phyloP scores from a whole-genome alignment of 2,797 vertebrate genomes.

The Macroramphosus scolopax region DNA sequence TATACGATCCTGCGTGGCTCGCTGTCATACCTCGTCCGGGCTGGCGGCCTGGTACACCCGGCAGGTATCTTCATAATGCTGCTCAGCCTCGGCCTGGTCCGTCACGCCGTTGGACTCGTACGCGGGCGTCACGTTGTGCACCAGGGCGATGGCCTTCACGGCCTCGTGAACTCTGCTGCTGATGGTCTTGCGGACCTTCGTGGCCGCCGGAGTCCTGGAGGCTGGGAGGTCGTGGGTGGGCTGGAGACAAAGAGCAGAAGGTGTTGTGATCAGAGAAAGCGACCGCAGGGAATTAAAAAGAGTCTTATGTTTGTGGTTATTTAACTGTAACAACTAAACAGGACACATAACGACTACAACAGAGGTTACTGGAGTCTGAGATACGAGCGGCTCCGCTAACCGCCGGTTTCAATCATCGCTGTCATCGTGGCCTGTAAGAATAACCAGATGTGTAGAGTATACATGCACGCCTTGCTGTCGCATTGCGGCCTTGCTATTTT shows the following conservation, averaged over 20 bases:
- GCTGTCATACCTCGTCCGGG: constrained; percentile 88
- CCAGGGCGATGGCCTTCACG: constrained; percentile 94
- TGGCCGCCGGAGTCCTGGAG: constrained; percentile 84
- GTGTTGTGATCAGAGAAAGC: not conserved
- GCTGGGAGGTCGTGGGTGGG: constrained; percentile 86
- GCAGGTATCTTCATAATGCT: constrained; percentile 95
- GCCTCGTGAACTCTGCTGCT: constrained; percentile 95
- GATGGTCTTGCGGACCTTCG: constrained; percentile 95
- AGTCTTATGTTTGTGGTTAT: no score
- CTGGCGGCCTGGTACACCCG: constrained; percentile 97
- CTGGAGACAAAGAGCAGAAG: constrained; percentile 59
- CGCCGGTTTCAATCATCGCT: constrained; percentile 1
- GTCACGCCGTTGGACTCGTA: constrained; percentile 95
- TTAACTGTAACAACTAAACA: no score
- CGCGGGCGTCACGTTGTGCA: constrained; percentile 95
- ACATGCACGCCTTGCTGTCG: constrained; percentile 69
- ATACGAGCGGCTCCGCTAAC: constrained; percentile 7
- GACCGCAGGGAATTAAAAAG: not conserved
- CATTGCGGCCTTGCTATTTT: constrained; percentile 86
- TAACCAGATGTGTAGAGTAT: constrained; percentile 83
- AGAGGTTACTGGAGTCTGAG: not conserved
- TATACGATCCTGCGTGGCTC: not conserved
- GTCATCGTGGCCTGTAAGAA: constrained; percentile 63
- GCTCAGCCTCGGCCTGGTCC: constrained; percentile 95
- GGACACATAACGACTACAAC: not conserved